These are phyloP conservation scores for Zaprionus lineosus DNA, from an alignment of 2,888 invertebrate genomes.

Conservation along the genomic window DNA sequence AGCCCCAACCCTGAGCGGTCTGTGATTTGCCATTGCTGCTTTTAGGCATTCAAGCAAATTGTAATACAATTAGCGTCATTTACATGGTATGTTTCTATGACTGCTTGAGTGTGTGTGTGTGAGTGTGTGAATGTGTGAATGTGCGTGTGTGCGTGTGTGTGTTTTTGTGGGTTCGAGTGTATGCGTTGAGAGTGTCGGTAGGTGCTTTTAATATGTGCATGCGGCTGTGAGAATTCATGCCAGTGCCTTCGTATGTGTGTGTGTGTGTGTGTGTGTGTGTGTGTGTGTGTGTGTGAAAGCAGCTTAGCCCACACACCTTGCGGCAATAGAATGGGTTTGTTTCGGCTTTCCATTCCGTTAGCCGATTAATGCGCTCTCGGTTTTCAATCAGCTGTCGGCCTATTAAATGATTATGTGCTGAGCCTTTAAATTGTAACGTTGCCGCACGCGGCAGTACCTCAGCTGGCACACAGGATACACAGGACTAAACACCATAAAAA, in stretches of 20 bases:
- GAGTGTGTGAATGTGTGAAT: constrained; percentile 1
- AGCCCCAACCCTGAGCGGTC: constrained; percentile 68
- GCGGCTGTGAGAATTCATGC: no score
- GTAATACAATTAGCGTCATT: constrained; percentile 77
- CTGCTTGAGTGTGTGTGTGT: constrained; percentile 15
- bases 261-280: constrained; percentile 1
- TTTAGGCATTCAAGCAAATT: constrained; percentile 73
- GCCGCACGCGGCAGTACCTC: constrained; percentile 3
- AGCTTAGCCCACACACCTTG: constrained; percentile 52
- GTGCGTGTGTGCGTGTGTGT: constrained; percentile 6
- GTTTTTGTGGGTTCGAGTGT: neutral
- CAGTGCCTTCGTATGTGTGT: neutral
- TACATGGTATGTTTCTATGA: constrained; percentile 53
- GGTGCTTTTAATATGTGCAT: neutral
- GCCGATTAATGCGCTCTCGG: constrained; percentile 28
- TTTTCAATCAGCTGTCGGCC: constrained; percentile 69
- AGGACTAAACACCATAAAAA: no score
- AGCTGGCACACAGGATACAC: no score
- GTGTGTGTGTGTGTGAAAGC: constrained; percentile 34
- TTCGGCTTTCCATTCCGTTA: constrained; percentile 1
- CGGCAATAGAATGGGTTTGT: constrained; percentile 7
- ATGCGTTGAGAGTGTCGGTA: constrained; percentile 6
- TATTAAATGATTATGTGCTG: constrained; percentile 68
- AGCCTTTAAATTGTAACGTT: constrained; percentile 28
- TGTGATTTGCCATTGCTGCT: constrained; percentile 67